Percentiles rank a stretch among this genome's conserved stretches.
Evolutionary conservation across 1,140 invertebrate genomes (phyloP).

Genomic region (Mycetomoellerius zeteki): DNA sequence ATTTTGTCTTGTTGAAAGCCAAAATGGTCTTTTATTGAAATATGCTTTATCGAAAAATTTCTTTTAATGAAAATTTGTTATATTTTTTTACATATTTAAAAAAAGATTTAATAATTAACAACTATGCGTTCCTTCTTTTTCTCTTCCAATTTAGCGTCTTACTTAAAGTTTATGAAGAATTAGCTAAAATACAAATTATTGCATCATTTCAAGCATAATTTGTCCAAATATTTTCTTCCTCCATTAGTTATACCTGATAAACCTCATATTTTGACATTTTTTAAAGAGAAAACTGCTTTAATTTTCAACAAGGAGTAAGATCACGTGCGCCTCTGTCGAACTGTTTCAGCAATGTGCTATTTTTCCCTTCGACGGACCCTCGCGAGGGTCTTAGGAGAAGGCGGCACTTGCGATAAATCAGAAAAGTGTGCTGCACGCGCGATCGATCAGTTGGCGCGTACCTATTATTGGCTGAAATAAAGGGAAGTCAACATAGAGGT

Average conservation of each 20-base stretch:
- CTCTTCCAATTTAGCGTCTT: not conserved
- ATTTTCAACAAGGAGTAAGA: not conserved
- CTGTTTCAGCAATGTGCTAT: slow-evolving; percentile 1
- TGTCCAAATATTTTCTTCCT: not conserved
- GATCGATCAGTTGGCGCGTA: slow-evolving; percentile 78
- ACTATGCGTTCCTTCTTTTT: not conserved
- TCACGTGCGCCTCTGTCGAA: slow-evolving; percentile 12
- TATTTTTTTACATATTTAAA: not conserved
- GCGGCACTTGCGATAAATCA: slow-evolving; percentile 75
- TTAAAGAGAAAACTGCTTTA: not conserved
- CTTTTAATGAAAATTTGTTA: not conserved
- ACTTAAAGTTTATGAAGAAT: slow-evolving; percentile 7
- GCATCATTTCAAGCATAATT: not conserved
- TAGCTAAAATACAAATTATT: not conserved
- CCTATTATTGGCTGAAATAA: slow-evolving; percentile 81
- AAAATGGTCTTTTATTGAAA: not conserved
- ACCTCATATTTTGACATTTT: not conserved
- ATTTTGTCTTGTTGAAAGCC: not conserved
- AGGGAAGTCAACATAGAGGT: slow-evolving; percentile 75
- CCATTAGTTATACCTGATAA: not conserved
- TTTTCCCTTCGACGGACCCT: not conserved
- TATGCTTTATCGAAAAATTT: not conserved
- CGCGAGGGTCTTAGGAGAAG: not conserved
- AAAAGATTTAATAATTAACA: not conserved
- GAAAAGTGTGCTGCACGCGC: slow-evolving; percentile 72